A percentile compares a stretch with the other conserved stretches of the same genome.
Conservation (phyloP, 2,797 vertebrate genomes). For the Hirundo rustica region DNA sequence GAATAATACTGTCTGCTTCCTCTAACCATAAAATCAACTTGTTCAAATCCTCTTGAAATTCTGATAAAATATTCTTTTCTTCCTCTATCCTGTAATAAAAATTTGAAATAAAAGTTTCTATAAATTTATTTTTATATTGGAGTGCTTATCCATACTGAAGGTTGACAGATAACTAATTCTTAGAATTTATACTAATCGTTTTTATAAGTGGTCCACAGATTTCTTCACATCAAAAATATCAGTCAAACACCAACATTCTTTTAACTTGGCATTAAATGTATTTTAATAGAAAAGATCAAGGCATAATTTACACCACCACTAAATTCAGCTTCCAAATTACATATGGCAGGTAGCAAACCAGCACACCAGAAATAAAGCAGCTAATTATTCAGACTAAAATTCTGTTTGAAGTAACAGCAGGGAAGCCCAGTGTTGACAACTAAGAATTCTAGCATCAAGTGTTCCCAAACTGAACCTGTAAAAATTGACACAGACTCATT, state of each 20-base stretch:
- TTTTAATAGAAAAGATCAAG: not conserved
- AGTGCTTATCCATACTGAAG: not conserved
- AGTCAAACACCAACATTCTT: not conserved
- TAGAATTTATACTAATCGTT: not conserved
- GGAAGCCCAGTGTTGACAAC: not conserved
- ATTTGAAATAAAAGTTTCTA: not conserved
- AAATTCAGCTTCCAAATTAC: not conserved
- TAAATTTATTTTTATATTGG: not conserved
- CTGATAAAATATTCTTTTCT: slow-evolving; percentile 79
- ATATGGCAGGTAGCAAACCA: not conserved
- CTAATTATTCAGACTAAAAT: not conserved
- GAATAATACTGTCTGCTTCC: slow-evolving; percentile 76
- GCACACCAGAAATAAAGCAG: not conserved
- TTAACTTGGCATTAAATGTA: not conserved
- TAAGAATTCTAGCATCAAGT: not conserved
- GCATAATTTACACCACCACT: not conserved
- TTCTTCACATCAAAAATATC: not conserved
- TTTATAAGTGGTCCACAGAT: not conserved
- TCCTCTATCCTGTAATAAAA: slow-evolving; percentile 82
- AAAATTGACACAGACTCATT: not conserved
- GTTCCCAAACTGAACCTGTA: not conserved
- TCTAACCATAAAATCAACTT: slow-evolving; percentile 90
- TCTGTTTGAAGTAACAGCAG: not conserved
- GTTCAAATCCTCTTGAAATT: slow-evolving; percentile 86
- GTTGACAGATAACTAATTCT: not conserved